Percentiles rank a stretch among this genome's conserved stretches.
phyloP scores from a whole-genome alignment of 2,888 invertebrate genomes.

The Brachyptera risi region DNA sequence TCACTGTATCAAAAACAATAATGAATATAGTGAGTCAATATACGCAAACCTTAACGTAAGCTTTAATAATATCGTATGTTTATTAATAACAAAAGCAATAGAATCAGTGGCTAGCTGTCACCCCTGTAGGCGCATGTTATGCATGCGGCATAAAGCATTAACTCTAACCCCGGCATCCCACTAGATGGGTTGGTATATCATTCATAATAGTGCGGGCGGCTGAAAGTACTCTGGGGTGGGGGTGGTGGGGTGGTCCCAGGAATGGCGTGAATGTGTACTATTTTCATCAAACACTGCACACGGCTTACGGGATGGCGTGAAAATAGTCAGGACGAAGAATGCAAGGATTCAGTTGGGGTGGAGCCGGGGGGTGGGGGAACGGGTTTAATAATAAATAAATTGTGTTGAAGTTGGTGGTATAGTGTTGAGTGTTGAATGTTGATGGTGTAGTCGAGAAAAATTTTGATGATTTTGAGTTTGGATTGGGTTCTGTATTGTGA shows the following conservation, averaged over 20 bases:
- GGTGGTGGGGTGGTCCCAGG: constrained; percentile 10
- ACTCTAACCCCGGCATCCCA: constrained; percentile 13
- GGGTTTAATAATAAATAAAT: constrained; percentile 20
- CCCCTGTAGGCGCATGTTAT: constrained; percentile 10
- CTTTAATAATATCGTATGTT: no score
- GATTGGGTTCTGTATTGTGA: no score
- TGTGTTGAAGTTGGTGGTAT: neutral
- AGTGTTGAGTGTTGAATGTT: no score
- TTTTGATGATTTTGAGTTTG: no score
- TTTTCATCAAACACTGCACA: constrained; percentile 30
- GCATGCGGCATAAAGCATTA: neutral
- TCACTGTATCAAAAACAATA: no score
- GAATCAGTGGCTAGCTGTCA: no score
- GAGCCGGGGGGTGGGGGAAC: neutral
- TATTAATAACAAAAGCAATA: no score
- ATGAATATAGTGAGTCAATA: no score
- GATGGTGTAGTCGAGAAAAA: no score
- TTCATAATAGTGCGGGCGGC: constrained; percentile 5
- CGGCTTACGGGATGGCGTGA: constrained; percentile 12
- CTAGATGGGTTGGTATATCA: neutral
- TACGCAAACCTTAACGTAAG: no score
- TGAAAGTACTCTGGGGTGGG: neutral
- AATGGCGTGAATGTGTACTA: constrained; percentile 32
- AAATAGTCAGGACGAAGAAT: constrained; percentile 27
- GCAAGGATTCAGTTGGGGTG: neutral